A percentile compares a stretch with the other conserved stretches of the same genome.
Evolutionary conservation across 2,113 vertebrate genomes (phyloP).

Genomic region (Crotalus viridis): DNA sequence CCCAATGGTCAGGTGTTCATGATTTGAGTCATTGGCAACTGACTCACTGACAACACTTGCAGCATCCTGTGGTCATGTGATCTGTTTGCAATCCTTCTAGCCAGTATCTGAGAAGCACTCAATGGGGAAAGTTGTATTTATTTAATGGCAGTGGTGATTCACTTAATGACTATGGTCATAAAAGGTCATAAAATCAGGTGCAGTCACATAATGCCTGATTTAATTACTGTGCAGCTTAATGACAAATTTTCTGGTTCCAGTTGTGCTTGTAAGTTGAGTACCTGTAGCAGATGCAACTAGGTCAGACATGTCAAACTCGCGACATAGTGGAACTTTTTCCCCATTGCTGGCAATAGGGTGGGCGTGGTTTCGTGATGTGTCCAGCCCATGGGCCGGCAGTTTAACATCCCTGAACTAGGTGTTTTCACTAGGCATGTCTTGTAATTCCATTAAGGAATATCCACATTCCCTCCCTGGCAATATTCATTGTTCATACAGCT

Average conservation of each 20-base stretch:
- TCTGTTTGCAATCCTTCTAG: background rate
- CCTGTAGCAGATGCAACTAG: background rate
- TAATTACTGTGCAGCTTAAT: background rate
- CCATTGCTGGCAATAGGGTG: too few species aligned
- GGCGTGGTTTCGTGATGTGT: too few species aligned
- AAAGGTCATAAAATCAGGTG: background rate
- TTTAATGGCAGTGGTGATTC: background rate
- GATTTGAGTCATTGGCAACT: background rate
- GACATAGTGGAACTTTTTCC: too few species aligned
- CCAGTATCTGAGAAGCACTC: background rate
- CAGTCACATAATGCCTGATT: background rate
- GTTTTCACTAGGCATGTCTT: background rate
- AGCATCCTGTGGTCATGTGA: background rate
- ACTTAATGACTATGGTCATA: background rate
- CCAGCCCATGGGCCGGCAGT: too few species aligned
- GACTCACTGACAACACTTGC: background rate
- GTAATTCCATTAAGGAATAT: background rate
- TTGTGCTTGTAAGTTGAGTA: background rate
- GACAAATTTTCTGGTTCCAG: background rate
- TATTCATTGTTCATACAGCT: background rate
- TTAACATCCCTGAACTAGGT: background rate
- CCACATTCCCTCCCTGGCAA: background rate
- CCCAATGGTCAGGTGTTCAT: background rate
- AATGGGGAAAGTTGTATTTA: background rate
- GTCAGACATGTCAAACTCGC: too few species aligned